Conservation (phyloP, 2,113 vertebrate genomes). For the Menura novaehollandiae region DNA sequence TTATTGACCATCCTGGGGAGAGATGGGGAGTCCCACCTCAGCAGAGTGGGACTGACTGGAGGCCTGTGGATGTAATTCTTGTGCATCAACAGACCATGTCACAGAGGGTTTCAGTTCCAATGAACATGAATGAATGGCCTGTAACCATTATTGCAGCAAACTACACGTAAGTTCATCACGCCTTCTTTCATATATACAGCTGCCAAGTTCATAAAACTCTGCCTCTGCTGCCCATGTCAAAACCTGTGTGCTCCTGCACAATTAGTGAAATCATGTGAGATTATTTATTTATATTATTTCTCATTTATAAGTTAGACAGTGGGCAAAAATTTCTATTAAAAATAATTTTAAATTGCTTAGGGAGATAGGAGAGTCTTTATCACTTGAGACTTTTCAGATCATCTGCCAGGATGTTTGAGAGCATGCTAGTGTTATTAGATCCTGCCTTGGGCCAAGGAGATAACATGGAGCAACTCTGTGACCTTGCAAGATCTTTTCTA, state of each 20-base stretch:
- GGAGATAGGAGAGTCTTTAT: background rate
- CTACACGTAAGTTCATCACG: background rate
- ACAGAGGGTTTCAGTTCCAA: background rate
- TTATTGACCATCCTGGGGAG: background rate
- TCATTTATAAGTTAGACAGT: background rate
- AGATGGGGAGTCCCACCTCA: too few species aligned
- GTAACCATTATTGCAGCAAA: background rate
- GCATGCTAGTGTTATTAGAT: background rate
- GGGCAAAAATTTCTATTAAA: background rate
- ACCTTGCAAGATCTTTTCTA: background rate
- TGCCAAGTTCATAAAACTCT: background rate
- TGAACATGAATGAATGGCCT: background rate
- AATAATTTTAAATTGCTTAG: background rate
- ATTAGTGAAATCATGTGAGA: background rate
- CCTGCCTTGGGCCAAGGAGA: background rate
- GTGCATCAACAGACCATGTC: background rate
- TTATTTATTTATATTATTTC: background rate
- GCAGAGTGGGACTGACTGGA: background rate
- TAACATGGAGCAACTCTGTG: background rate
- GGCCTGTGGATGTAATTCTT: background rate
- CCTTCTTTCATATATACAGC: background rate
- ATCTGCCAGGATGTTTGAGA: background rate
- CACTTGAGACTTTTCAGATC: background rate
- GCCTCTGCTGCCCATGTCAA: background rate
- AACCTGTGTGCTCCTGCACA: background rate